Conservation (phyloP, 1,140 invertebrate genomes). For the Cylas formicarius region DNA sequence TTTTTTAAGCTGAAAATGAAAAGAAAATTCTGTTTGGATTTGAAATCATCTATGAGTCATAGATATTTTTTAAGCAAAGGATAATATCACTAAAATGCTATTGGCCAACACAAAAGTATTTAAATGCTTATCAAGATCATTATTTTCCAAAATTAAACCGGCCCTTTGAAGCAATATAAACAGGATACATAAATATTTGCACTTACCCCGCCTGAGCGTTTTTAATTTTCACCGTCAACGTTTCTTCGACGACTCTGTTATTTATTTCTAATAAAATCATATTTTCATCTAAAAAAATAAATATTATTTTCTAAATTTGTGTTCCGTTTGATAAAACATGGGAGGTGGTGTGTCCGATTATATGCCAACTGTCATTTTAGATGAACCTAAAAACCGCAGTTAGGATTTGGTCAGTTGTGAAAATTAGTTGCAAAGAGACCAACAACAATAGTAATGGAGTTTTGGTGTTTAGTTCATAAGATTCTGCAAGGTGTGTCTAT, state of each 20-base stretch:
- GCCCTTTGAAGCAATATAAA: conserved; percentile 8
- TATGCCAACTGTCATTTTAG: no score
- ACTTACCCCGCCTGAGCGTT: conserved; percentile 91
- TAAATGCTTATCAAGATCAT: no score
- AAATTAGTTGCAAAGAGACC: no score
- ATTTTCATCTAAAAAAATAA: conserved; percentile 37
- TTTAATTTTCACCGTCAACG: conserved; percentile 88
- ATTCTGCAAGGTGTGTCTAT: no score
- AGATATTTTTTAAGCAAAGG: conserved; percentile 5
- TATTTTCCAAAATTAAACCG: conserved; percentile 18
- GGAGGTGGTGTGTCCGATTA: no score
- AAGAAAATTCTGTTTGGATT: conserved; percentile 6
- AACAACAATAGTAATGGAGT: no score
- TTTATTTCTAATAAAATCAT: conserved; percentile 99
- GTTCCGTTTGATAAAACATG: conserved; percentile 20
- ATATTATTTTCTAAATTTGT: conserved; percentile 21
- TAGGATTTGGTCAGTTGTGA: no score
- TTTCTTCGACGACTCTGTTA: conserved; percentile 96
- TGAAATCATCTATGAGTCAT: conserved; percentile 6
- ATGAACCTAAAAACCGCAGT: no score
- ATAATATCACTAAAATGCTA: conserved; percentile 2
- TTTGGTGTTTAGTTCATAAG: no score
- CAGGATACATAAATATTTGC: neutral
- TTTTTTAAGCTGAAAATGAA: conserved; percentile 75
- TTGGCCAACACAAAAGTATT: conserved; percentile 17